A percentile compares a stretch with the other conserved stretches of the same genome.
phyloP scores from a whole-genome alignment of 2,113 vertebrate genomes.

The Amia ocellicauda region DNA sequence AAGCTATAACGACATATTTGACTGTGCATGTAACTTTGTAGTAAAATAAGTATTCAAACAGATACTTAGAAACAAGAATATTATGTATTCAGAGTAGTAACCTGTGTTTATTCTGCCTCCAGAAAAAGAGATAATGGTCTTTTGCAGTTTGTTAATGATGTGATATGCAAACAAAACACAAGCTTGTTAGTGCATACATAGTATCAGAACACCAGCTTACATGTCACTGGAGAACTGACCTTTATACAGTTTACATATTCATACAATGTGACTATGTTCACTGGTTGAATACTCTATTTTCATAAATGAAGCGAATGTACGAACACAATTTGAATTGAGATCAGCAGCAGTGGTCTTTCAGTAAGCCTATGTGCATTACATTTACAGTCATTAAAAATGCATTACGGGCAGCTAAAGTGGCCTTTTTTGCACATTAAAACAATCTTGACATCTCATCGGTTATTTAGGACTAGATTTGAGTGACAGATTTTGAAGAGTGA shows the following conservation, averaged over 20 bases:
- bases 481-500: neutral
- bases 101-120: neutral
- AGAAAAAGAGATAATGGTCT: neutral
- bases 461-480: neutral
- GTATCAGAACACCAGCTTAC: neutral
- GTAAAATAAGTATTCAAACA: too few relatives aligned
- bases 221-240: neutral
- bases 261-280: neutral
- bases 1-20: too few relatives aligned
- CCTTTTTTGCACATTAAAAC: neutral
- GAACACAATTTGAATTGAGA: neutral
- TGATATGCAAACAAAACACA: neutral
- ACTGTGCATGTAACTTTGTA: too few relatives aligned
- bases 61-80: neutral
- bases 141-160: constrained; percentile 5
- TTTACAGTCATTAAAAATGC: constrained; percentile 6
- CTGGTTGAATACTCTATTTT: neutral
- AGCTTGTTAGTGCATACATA: constrained; percentile 6
- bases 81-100: neutral
- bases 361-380: constrained; percentile 1
- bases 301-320: neutral
- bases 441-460: neutral
- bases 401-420: neutral
- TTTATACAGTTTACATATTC: neutral
- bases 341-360: neutral